Evolutionary conservation across 2,797 vertebrate genomes (phyloP), one percentile per base, ranked within the genome.

Genomic region (Clarias platycephalus): DNA sequence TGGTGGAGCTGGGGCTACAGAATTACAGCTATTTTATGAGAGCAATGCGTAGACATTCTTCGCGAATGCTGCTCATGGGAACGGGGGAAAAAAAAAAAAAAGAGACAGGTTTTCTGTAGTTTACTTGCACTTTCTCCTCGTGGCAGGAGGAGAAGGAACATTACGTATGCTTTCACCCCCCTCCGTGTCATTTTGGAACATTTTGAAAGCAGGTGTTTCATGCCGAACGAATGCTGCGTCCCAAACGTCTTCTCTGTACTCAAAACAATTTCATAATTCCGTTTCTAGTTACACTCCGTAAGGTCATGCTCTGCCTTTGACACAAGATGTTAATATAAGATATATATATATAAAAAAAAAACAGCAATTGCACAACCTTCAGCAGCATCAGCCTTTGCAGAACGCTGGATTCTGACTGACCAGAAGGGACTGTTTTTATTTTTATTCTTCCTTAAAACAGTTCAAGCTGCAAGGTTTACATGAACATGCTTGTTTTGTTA

Each of bases 201-300:
- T 62, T 78, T 78, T 60, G 57, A 40, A 78, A 78, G 76, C 57
- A 16, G 31, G 57, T 37, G 22, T 60, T 57, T 60, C 53, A 77
- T 77, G 28, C 75, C 60, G 75, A 77, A 58, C 22, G 12, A 78
- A 60, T 78, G 75, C 31, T 15, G 34, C 12, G 12, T 78, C 57
- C 75, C 31, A 37, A 44, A 63, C 24, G 6, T 44, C 13, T 63
- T 80, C 53, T 67, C 26, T 80, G 40, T 24, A 80, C 63, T 67
- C 60, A 49, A 44, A 44, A 40, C 60, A 28, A 26, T 79, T 79
- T 79, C 62, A 44, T 64, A 64, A 80, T n/a, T 60, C 37, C 37
- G 34, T 28, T 28, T 49, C 8, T 64, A 10, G n/a, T 67, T 44
- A 53, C 63, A 55, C 62, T 66, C 26, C 24, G 24, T 55, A 67